phyloP scores from a whole-genome alignment of 2,113 vertebrate genomes.

The Thunnus thynnus region DNA sequence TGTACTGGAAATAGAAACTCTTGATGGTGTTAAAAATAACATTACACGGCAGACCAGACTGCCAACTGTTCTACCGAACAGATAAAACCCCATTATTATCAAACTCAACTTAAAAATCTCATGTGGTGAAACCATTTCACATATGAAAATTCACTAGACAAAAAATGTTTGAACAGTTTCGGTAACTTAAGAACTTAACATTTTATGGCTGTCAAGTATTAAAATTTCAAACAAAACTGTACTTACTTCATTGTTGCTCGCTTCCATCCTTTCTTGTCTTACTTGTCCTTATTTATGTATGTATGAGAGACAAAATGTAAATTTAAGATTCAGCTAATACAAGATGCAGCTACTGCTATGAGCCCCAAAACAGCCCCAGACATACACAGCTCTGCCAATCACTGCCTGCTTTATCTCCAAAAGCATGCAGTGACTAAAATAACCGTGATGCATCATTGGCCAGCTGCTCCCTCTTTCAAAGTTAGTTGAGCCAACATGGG shows the following conservation, averaged over 20 bases:
- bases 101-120: background rate
- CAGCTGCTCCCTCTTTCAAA: conserved; percentile 68
- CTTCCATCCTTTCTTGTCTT: conserved; percentile 58
- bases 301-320: background rate
- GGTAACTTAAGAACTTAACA: background rate
- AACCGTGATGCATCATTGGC: conserved; percentile 66
- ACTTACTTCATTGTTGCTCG: conserved; percentile 64
- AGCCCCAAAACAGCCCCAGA: conserved; percentile 21
- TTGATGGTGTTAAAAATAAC: conserved; percentile 70
- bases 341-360: background rate
- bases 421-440: conserved; percentile 72
- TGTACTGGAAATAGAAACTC: conserved; percentile 54
- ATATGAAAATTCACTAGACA: background rate
- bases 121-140: conserved; percentile 1
- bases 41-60: background rate
- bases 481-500: conserved; percentile 32
- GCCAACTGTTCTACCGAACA: conserved; percentile 28
- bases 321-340: conserved; percentile 10
- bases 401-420: conserved; percentile 70
- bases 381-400: conserved; percentile 47
- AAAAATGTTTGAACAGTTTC: background rate
- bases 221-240: background rate
- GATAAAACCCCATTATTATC: conserved; percentile 13
- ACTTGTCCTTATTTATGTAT: background rate
- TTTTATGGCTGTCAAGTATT: background rate